These are phyloP conservation scores for Cloeon dipterum DNA, from an alignment of 2,888 invertebrate species.

Conservation along the genomic window DNA sequence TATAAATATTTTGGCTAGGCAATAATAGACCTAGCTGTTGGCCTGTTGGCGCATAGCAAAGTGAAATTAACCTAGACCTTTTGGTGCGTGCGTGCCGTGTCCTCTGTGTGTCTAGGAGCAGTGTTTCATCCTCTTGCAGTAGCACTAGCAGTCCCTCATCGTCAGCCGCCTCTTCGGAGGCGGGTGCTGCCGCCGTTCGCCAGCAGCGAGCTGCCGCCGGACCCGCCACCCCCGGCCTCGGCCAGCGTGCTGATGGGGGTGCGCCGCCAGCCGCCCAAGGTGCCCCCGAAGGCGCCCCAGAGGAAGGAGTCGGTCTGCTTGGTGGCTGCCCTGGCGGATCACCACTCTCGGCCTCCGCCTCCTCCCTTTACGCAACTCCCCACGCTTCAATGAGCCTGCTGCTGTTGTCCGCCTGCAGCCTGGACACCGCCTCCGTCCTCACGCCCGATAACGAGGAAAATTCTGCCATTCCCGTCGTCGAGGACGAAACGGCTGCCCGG, in stretches of 20 bases:
- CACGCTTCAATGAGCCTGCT: conserved; percentile 5
- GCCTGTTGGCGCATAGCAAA: too few species aligned
- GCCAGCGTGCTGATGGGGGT: background rate
- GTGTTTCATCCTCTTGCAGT: too few species aligned
- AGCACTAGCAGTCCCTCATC: too few species aligned
- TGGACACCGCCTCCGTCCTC: background rate
- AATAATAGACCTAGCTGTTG: too few species aligned
- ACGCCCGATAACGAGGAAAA: background rate
- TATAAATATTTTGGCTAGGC: too few species aligned
- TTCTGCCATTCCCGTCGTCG: background rate
- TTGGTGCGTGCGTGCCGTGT: too few species aligned
- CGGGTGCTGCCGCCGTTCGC: conserved; percentile 14
- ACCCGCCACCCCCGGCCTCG: conserved; percentile 14
- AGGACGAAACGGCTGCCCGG: background rate
- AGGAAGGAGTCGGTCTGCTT: background rate
- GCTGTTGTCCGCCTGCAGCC: background rate
- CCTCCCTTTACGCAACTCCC: conserved; percentile 5
- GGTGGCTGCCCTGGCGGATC: background rate
- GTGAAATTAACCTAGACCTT: too few species aligned
- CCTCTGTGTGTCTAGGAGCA: too few species aligned
- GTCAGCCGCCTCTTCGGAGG: too few species aligned
- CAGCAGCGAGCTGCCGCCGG: conserved; percentile 2
- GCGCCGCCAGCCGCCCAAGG: conserved; percentile 2
- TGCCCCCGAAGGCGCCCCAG: too few species aligned
- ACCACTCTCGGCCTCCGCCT: conserved; percentile 1